A percentile compares a stretch with the other conserved stretches of the same genome.
phyloP scores from a whole-genome alignment of 2,888 invertebrate species.

The Pristionchus maxplancki region DNA sequence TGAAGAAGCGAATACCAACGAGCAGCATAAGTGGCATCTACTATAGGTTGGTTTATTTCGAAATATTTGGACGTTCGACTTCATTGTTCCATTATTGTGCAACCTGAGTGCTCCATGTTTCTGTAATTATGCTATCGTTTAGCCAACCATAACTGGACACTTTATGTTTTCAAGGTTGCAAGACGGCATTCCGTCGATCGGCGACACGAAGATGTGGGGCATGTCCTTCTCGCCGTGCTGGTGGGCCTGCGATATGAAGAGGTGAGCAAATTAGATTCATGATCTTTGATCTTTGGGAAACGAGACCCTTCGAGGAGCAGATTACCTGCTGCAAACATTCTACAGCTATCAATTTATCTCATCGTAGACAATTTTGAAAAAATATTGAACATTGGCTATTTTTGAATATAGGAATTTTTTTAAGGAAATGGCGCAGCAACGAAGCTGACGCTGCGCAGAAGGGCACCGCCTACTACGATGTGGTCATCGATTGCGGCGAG shows the following conservation, averaged over 20 bases:
- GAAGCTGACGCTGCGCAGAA: not conserved
- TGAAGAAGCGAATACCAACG: not conserved
- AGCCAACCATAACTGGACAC: too few relatives aligned
- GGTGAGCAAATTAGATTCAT: slow-evolving; percentile 3
- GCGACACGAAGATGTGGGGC: slow-evolving; percentile 56
- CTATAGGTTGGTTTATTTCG: not conserved
- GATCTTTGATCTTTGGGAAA: not conserved
- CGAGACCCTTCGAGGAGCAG: not conserved
- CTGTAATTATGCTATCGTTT: not conserved
- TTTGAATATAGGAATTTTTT: not conserved
- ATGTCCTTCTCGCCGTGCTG: slow-evolving; percentile 54
- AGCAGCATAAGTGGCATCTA: not conserved
- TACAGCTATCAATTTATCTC: not conserved
- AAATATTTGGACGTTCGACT: too few relatives aligned
- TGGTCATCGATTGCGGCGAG: slow-evolving; percentile 13
- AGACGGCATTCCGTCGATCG: not conserved
- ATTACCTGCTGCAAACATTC: not conserved
- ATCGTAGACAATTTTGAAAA: not conserved
- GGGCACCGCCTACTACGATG: slow-evolving; percentile 24
- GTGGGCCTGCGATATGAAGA: slow-evolving; percentile 57
- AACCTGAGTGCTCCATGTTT: not conserved
- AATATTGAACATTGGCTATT: not conserved
- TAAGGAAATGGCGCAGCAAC: not conserved
- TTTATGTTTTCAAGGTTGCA: too few relatives aligned
- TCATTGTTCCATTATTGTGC: not conserved